Evolutionary conservation across 2,113 vertebrate species (phyloP).

Genomic region (Diphyllodes magnificus): DNA sequence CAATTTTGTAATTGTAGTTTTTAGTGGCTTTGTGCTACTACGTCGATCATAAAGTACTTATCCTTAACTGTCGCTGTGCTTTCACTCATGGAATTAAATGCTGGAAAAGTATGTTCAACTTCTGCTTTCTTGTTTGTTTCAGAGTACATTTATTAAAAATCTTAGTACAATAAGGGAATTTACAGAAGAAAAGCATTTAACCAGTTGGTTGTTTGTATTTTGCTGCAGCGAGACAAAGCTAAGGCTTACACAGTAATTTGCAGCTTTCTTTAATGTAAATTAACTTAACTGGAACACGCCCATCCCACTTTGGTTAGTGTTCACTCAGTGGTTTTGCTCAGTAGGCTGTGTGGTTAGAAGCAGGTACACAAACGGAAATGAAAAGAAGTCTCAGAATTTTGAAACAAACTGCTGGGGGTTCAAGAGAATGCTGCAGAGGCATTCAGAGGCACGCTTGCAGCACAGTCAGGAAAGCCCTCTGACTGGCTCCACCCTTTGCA

Average conservation of each 20-base stretch:
- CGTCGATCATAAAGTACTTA: background rate
- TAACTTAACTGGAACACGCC: background rate
- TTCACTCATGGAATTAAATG: background rate
- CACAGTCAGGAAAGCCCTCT: background rate
- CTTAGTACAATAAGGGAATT: background rate
- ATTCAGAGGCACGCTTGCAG: background rate
- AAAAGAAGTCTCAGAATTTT: conserved; percentile 25
- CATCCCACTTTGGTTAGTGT: background rate
- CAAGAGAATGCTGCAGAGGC: background rate
- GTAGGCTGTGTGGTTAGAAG: conserved; percentile 17
- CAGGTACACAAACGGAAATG: conserved; percentile 44
- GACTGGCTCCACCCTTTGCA: background rate
- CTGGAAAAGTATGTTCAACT: background rate
- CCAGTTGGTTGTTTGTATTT: background rate
- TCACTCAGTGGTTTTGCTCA: conserved; percentile 15
- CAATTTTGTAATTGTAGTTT: background rate
- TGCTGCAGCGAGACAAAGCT: background rate
- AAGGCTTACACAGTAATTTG: background rate
- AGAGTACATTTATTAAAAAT: background rate
- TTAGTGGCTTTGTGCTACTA: background rate
- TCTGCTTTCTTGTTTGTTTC: background rate
- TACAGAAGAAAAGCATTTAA: background rate
- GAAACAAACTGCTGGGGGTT: background rate
- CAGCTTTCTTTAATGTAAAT: background rate
- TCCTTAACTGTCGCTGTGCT: background rate